A percentile compares a stretch with the other conserved stretches of the same genome.
phyloP scores from a whole-genome alignment of 2,888 invertebrate genomes.

The Eucera pruinosa region DNA sequence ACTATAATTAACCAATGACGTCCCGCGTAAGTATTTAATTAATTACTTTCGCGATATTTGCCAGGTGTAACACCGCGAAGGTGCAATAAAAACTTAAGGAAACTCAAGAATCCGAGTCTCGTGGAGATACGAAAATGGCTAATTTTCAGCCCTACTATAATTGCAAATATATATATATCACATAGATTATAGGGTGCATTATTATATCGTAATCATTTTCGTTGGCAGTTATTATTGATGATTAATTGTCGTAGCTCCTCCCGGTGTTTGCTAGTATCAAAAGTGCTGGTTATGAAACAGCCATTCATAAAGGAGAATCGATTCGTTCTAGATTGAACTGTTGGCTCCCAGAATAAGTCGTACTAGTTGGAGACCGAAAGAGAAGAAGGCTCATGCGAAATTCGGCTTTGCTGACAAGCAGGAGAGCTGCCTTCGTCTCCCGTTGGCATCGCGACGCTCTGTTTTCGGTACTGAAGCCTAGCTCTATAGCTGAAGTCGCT shows the following conservation, averaged over 20 bases:
- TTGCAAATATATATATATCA: no score
- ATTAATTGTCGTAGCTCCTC: conserved; percentile 17
- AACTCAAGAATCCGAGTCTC: conserved; percentile 19
- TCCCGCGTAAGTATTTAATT: no score
- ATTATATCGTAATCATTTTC: no score
- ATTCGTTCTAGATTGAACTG: conserved; percentile 39
- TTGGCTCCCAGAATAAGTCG: conserved; percentile 54
- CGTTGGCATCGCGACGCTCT: conserved; percentile 36
- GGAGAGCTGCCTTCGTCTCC: conserved; percentile 39
- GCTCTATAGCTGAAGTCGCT: conserved; percentile 13
- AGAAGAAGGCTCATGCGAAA: conserved; percentile 65
- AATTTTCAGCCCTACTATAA: no score
- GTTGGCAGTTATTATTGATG: neutral
- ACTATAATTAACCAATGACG: no score
- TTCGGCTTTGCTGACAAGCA: conserved; percentile 56
- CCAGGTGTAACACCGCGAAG: no score
- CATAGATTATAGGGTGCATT: no score
- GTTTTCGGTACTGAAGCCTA: conserved; percentile 27
- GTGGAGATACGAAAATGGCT: conserved; percentile 11
- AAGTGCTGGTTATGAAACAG: conserved; percentile 25
- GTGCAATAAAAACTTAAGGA: no score
- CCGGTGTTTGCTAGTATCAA: neutral
- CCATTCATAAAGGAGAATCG: conserved; percentile 27
- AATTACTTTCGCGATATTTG: no score
- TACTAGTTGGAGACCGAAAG: conserved; percentile 52